Base-by-base conservation (phyloP, 2,113 vertebrate species). In the Heterotilapia buettikoferi region DNA sequence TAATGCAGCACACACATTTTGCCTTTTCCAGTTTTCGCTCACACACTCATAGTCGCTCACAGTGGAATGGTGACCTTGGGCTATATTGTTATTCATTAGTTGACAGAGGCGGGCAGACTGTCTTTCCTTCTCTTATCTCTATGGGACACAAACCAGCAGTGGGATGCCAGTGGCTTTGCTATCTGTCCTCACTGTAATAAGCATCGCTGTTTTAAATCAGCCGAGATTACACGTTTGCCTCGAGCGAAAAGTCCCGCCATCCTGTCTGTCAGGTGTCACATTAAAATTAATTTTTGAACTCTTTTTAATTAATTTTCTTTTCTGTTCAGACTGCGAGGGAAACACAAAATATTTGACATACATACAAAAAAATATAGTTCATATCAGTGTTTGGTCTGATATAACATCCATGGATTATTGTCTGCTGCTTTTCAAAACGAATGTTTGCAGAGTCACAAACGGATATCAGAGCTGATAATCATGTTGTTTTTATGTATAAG, bases 71-170 rank as follows among this genome's bases (percentile, higher is more conserved):
- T 80, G 92, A 96, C 95, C 95, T 96, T 95, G 93, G 91, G 89
- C 87, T 85, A 47, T 92, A 93, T 94, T 94, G 93, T 93, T 94
- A 93, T 95, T 95, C 91, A 94, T 94, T 91, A 91, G 90, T 86
- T 84, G 88, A 90, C 89, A 84, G 85, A 92, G 84, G 59, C 61
- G 6, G 61, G 73, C 61, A 31, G 36, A 10, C 85, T 71, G 47
- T 87, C 79, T 79, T 21, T 76, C 50, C 85, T 83, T 26, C 84
- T 73, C 84, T 93, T 92, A 95, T 95, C 90, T 95, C 86, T 71
- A 6, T n/a, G 84, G 82, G 89, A 92, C 93, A 89, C 89, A 61
- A 85, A 90, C 76, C 90, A 85, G 84, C 84, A 54, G 63, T 12
- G 47, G 80, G 84, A 87, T 86, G 92, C 88, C 40, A n/a, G 78